These are phyloP conservation scores for Phyllotreta striolata DNA, from an alignment of 2,888 invertebrate species.

Conservation along the genomic window DNA sequence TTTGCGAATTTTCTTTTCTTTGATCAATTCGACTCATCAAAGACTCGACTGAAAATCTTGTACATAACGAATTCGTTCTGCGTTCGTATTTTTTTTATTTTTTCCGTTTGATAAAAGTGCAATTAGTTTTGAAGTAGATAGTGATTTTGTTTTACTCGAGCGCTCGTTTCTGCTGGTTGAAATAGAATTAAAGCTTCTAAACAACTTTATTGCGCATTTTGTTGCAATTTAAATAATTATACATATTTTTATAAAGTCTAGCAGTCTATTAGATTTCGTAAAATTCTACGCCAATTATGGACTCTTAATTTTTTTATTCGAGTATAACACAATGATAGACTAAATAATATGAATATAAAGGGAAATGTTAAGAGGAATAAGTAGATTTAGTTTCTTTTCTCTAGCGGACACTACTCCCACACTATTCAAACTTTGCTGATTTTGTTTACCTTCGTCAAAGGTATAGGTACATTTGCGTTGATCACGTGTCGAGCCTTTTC, in stretches of 20 bases:
- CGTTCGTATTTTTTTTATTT: slow-evolving; percentile 6
- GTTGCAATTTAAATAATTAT: neutral
- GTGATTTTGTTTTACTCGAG: slow-evolving; percentile 57
- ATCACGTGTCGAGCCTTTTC: no score
- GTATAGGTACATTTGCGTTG: neutral
- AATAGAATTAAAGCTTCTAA: slow-evolving; percentile 41
- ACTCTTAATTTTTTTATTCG: no score
- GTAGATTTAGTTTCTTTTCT: no score
- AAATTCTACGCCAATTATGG: no score
- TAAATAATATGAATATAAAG: neutral
- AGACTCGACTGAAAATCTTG: slow-evolving; percentile 6
- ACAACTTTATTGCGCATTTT: slow-evolving; percentile 37
- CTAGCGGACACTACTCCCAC: no score
- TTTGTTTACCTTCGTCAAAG: neutral
- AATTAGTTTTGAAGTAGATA: slow-evolving; percentile 51
- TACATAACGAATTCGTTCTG: neutral
- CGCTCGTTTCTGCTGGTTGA: slow-evolving; percentile 51
- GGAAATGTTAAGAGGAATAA: neutral
- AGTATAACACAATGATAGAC: no score
- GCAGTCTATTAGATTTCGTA: no score
- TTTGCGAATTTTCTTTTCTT: neutral
- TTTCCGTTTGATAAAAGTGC: slow-evolving; percentile 38
- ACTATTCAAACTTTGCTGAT: no score
- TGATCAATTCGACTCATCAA: slow-evolving; percentile 17
- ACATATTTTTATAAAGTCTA: no score